phyloP scores from a whole-genome alignment of 37 sponge, comb jelly and placozoan genomes.

The Eunapius fragilis region DNA sequence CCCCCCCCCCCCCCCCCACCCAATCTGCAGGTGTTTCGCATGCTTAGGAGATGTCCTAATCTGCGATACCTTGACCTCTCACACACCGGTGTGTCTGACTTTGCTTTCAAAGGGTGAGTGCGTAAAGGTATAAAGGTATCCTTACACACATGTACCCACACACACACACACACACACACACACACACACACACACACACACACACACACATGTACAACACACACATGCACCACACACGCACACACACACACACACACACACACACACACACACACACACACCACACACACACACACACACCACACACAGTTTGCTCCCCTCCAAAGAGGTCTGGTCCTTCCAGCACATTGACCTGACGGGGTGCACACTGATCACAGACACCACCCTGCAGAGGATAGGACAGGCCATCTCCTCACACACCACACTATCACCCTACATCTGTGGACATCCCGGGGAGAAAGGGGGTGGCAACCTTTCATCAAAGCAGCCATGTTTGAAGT shows the following conservation, averaged over 20 bases:
- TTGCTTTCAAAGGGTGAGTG: constrained; percentile 78
- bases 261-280: constrained; percentile 13
- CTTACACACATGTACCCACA: background rate
- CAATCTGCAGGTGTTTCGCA: constrained; percentile 50
- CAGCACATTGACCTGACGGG: constrained; percentile 69
- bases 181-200: background rate
- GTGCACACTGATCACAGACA: constrained; percentile 68
- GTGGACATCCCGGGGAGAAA: constrained; percentile 1
- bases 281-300: background rate
- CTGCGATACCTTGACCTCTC: constrained; percentile 77
- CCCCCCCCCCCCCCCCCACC: background rate
- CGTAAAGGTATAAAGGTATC: background rate
- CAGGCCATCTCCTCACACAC: constrained; percentile 54
- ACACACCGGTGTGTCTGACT: constrained; percentile 72
- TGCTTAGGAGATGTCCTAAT: constrained; percentile 76
- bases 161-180: constrained; percentile 17
- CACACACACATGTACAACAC: background rate
- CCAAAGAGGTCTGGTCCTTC: constrained; percentile 24
- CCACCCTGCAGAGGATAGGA: constrained; percentile 59
- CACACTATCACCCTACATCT: constrained; percentile 4
- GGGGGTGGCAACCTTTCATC: background rate
- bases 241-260: constrained; percentile 9
- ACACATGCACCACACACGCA: background rate
- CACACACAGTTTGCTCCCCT: constrained; percentile 10
- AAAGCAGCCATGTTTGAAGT: constrained; percentile 27